A percentile compares a stretch with the other conserved stretches of the same genome.
These are phyloP conservation scores for Actenoides hombroni DNA, from an alignment of 2,113 vertebrate species.

Conservation along the genomic window DNA sequence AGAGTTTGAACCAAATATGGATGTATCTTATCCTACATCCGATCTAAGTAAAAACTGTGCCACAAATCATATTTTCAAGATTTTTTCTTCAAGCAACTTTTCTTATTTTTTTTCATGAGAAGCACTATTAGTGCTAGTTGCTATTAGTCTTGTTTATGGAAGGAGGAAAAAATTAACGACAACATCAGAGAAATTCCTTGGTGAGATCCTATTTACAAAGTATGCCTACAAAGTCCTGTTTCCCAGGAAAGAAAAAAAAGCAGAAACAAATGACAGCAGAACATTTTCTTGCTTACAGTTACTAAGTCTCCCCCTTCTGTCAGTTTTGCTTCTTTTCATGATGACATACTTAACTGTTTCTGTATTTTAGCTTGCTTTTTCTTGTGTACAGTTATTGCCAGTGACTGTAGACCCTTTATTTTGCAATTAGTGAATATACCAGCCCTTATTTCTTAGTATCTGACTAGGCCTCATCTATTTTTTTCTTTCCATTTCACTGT, in stretches of 20 bases:
- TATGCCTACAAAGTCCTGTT: background rate
- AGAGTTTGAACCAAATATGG: constrained; percentile 26
- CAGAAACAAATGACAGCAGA: background rate
- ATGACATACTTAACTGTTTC: background rate
- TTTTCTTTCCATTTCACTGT: background rate
- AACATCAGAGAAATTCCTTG: background rate
- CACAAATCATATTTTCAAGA: background rate
- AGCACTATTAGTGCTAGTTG: background rate
- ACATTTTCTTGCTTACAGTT: background rate
- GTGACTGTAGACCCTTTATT: background rate
- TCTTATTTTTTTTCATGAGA: background rate
- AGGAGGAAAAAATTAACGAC: background rate
- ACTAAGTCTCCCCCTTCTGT: background rate
- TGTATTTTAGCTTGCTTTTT: background rate
- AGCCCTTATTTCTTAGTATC: background rate
- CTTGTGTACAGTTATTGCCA: background rate
- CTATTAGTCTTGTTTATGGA: background rate
- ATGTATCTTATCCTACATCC: background rate
- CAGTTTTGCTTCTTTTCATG: background rate
- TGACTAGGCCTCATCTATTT: background rate
- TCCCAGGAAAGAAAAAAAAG: background rate
- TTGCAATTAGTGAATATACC: background rate
- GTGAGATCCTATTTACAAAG: background rate
- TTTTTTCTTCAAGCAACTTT: background rate
- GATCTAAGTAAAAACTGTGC: background rate